Evolutionary conservation across 2,888 invertebrate species (phyloP), one percentile per base, ranked within the genome.

Genomic region (Troides oblongomaculatus): DNA sequence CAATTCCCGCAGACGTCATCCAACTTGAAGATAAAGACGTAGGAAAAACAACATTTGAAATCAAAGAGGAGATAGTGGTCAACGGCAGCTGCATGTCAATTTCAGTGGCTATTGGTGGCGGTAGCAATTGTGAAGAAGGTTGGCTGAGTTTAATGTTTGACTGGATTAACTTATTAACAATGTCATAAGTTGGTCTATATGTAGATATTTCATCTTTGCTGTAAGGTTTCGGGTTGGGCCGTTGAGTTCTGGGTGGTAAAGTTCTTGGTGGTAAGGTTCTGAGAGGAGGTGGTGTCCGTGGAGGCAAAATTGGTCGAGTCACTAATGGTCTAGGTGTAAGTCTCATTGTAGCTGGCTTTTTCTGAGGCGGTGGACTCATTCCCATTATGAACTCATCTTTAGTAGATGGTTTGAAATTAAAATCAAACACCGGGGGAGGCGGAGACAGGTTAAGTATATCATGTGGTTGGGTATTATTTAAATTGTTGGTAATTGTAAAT

Each of bases 361-460:
- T 83, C 25, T 89, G 88, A 67, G 93, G 93, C 18, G 93, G 93
- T 59, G 93, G 93, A 77, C 89, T 93, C 88, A 94, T 92, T 1
- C 93, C 93, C 91, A 93, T 90, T n/a, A 94, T 93, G 80, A 84
- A 86, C 71, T 93, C 93, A 81, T 91, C 89, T 73, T 88, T 89
- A 14, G 84, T 87, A 17, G 91, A 86, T 18, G 92, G 88, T 68
- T 89, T 91, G 64, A 89, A 90, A 72, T 82, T 90, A 70, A 88
- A 89, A 74, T 90, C 88, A 73, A 87, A 78, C 1, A 88, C 89
- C 10, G 90, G 91, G 10, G 92, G 92, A n/a, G 93, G 93, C 18
- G 93, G 93, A 46, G 93, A 92, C n/a, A 93, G 81, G 73, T 93
- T 88, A 73, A 92, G 84, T 12, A 93, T 93, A 68, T 93, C 90